Percentiles rank a stretch among this genome's conserved stretches.
Conservation (phyloP, 2,113 vertebrate species). For the Proteles cristata region DNA sequence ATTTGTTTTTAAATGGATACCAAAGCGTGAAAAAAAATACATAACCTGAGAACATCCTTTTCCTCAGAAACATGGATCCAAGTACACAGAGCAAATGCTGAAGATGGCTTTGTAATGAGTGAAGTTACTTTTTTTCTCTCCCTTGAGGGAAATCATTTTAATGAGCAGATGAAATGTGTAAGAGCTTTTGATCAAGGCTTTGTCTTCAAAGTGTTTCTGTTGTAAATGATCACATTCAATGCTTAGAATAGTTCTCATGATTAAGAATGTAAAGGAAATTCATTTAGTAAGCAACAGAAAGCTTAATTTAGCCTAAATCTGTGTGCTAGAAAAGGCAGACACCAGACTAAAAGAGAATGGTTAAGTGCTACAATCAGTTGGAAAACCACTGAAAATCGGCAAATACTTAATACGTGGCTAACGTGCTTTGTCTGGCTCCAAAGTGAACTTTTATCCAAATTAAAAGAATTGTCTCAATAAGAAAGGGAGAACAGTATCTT, state of each 20-base stretch:
- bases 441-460: constrained; percentile 52
- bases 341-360: not conserved
- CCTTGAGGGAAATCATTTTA: constrained; percentile 27
- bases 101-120: constrained; percentile 61
- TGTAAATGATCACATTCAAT: not conserved
- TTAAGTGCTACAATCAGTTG: not conserved
- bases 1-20: not conserved
- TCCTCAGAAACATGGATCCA: constrained; percentile 44
- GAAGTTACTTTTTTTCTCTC: not conserved
- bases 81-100: not conserved
- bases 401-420: constrained; percentile 8
- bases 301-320: not conserved
- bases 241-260: not conserved
- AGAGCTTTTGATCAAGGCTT: constrained; percentile 40
- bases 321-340: constrained; percentile 41
- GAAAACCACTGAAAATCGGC: constrained; percentile 19
- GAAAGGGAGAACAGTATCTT: constrained; percentile 37
- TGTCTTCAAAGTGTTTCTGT: not conserved
- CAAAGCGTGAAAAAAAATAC: constrained; percentile 12
- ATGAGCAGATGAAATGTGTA: not conserved
- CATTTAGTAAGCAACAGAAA: not conserved
- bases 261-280: constrained; percentile 23
- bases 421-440: constrained; percentile 54
- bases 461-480: constrained; percentile 65
- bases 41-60: constrained; percentile 62